Evolutionary conservation across 2,113 vertebrate genomes (phyloP).

Genomic region (Tupaia chinensis): DNA sequence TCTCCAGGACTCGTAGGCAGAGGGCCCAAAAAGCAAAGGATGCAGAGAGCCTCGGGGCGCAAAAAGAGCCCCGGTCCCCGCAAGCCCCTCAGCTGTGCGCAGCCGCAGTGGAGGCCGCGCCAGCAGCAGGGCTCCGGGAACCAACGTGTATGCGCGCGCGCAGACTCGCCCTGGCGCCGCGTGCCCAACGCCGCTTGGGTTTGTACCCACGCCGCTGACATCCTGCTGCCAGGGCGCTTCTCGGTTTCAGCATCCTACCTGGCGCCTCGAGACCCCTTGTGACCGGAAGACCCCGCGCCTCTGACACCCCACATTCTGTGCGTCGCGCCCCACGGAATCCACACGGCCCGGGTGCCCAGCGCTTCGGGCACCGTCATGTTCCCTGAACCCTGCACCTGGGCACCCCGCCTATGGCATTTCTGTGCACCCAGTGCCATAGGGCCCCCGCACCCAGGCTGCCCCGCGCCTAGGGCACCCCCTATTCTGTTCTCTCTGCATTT

Average conservation of each 20-base stretch:
- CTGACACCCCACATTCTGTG: neutral
- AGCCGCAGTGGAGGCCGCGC: constrained; percentile 57
- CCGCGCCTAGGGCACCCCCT: neutral
- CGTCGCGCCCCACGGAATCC: too few species aligned
- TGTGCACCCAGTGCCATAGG: neutral
- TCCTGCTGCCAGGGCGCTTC: neutral
- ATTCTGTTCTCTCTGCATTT: neutral
- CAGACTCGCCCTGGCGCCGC: neutral
- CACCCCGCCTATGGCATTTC: neutral
- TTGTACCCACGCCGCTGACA: neutral
- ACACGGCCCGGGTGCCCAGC: neutral
- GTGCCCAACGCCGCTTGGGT: neutral
- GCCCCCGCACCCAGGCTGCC: too few species aligned
- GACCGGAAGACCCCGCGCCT: too few species aligned
- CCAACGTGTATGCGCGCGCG: neutral
- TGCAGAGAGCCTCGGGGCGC: neutral
- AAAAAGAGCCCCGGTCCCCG: neutral
- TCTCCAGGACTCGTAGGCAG: neutral
- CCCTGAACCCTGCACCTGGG: neutral
- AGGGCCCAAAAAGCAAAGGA: neutral
- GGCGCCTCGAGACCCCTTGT: neutral
- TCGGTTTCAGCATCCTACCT: neutral
- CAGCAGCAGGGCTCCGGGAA: neutral
- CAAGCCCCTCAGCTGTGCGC: constrained; percentile 41
- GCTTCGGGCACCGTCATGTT: neutral